Evolutionary conservation across 2,797 vertebrate species (phyloP).

Genomic region (Artibeus lituratus): DNA sequence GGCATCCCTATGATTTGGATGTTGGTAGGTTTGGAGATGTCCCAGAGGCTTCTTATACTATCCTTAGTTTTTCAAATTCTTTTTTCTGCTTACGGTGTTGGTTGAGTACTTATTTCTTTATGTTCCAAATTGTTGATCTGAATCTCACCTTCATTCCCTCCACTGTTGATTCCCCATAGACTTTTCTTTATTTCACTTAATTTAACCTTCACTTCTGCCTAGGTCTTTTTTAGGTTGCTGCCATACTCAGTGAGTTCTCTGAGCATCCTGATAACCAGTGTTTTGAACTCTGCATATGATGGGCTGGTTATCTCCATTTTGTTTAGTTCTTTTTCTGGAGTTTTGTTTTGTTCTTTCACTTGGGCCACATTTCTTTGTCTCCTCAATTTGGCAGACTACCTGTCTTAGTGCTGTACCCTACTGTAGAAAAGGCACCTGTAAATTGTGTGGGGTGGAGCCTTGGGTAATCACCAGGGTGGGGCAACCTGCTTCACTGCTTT

Average conservation of each 20-base stretch:
- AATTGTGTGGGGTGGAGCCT: background rate
- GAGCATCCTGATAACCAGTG: background rate
- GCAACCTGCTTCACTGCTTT: background rate
- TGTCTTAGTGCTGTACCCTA: background rate
- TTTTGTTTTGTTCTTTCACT: background rate
- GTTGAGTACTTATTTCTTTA: background rate
- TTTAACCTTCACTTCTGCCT: background rate
- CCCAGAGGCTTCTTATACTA: background rate
- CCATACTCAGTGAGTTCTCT: background rate
- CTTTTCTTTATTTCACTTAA: background rate
- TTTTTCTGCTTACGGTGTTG: background rate
- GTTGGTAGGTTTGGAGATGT: background rate
- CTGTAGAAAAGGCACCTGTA: too few relatives aligned
- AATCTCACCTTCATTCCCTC: background rate
- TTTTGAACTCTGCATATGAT: background rate
- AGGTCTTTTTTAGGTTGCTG: background rate
- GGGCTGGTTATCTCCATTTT: background rate
- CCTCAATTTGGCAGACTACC: background rate
- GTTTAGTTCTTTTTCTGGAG: background rate
- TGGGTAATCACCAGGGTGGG: background rate
- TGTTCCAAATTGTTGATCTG: background rate
- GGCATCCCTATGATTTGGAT: background rate
- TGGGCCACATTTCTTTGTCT: background rate
- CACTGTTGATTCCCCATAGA: background rate
- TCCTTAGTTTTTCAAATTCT: background rate